Evolutionary conservation across 2,888 invertebrate genomes (phyloP), one percentile per base, ranked within the genome.

Genomic region (Cerastis rubricosa): DNA sequence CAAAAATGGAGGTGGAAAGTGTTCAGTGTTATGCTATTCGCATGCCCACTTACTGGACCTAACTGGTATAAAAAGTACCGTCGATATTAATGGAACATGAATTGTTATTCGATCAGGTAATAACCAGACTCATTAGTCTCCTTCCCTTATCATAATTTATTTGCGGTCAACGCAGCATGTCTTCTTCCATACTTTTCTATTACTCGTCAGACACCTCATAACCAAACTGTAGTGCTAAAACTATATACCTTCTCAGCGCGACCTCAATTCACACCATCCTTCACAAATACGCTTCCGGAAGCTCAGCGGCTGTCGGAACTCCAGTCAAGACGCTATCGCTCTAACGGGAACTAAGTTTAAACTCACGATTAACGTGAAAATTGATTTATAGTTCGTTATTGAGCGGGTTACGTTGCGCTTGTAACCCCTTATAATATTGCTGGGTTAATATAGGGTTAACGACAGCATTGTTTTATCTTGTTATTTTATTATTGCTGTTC

Each of bases 301-400:
- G 84, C 81, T 74, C 84, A 81, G 70, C 74, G 78, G 69, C 87
- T 85, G 83, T 80, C 90, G 91, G 91, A 90, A 91, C 83, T 89
- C 87, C 80, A 90, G 90, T 90, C 88, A 90, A 92, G 91, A 87
- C 91, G 88, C 88, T 91, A 92, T 91, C 90, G 89, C 85, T 88
- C 85, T 87, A 86, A 86, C 87, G 84, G 84, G 87, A 90, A 90
- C 90, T 82, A 89, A 89, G 87, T 91, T 89, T 87, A 84, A 88
- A 90, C 87, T 88, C 83, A 80, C 89, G 89, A 89, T 90, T 90
- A 89, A 83, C 82, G 85, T 83, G 86, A 85, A 90, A 91, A 91
- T 91, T 91, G 92, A 92, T 92, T 92, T 90, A 91, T 88, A 87
- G 88, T 88, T 85, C 65, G 71, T 73, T 81, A 87, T 84, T 82